phyloP scores from a whole-genome alignment of 2,888 invertebrate genomes.

The Nephrocerus scutellatus region DNA sequence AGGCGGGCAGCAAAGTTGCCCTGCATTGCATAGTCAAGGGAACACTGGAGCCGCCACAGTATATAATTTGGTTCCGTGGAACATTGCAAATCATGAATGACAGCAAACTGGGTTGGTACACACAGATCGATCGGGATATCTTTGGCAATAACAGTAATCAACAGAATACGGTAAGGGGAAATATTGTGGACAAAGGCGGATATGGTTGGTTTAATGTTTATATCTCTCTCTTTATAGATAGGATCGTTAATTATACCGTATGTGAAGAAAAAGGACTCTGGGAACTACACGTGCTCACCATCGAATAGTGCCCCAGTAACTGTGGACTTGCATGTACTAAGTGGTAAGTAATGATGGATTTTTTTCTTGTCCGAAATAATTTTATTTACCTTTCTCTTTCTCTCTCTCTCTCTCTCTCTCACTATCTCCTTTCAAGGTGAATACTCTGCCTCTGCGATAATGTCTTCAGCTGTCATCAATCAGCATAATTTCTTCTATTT shows the following conservation, averaged over 20 bases:
- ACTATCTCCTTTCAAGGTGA: slow-evolving; percentile 35
- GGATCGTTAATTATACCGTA: slow-evolving; percentile 47
- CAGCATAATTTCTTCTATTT: slow-evolving; percentile 23
- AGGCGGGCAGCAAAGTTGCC: slow-evolving; percentile 80
- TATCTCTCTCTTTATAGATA: slow-evolving; percentile 36
- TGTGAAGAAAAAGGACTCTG: slow-evolving; percentile 46
- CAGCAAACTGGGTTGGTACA: slow-evolving; percentile 43
- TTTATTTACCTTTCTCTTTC: slow-evolving; percentile 4
- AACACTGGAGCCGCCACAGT: slow-evolving; percentile 82
- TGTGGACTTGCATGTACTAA: slow-evolving; percentile 83
- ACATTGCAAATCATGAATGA: slow-evolving; percentile 42
- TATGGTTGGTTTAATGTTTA: slow-evolving; percentile 16
- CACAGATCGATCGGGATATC: slow-evolving; percentile 43
- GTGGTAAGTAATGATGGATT: slow-evolving; percentile 55
- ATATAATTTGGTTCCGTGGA: slow-evolving; percentile 86
- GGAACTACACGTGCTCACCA: slow-evolving; percentile 92
- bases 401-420: slow-evolving; percentile 6
- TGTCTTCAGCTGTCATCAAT: slow-evolving; percentile 34
- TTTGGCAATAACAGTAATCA: slow-evolving; percentile 41
- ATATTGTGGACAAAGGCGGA: too few relatives aligned
- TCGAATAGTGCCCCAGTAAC: slow-evolving; percentile 85
- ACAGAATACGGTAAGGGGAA: slow-evolving; percentile 44
- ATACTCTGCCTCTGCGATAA: slow-evolving; percentile 48
- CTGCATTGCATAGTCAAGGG: slow-evolving; percentile 84
- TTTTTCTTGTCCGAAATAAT: slow-evolving; percentile 5